Percentiles rank a stretch among this genome's conserved stretches.
phyloP scores from a whole-genome alignment of 1,140 invertebrate genomes.

The Caenorhabditis elegans region WBcel235 BX284605.5:15628501-15629000 shows the following conservation, averaged over 20 bases:
- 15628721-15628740: not conserved
- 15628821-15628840: not conserved
- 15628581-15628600: no score
- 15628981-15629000: no score
- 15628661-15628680: not conserved
- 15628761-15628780: not conserved
- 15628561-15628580: not conserved
- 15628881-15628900: not conserved
- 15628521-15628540: not conserved
- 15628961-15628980: no score
- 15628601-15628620: not conserved
- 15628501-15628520: not conserved
- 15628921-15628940: no score
- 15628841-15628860: not conserved
- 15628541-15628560: not conserved
- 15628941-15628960: no score
- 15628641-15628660: not conserved
- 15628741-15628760: not conserved
- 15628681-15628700: not conserved
- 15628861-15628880: not conserved
- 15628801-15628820: not conserved
- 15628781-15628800: not conserved
- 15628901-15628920: not conserved
- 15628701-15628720: not conserved
- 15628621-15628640: not conserved